Evolutionary conservation across 2,888 invertebrate genomes (phyloP), one percentile per base, ranked within the genome.

Genomic region (Nomada goodeniana): DNA sequence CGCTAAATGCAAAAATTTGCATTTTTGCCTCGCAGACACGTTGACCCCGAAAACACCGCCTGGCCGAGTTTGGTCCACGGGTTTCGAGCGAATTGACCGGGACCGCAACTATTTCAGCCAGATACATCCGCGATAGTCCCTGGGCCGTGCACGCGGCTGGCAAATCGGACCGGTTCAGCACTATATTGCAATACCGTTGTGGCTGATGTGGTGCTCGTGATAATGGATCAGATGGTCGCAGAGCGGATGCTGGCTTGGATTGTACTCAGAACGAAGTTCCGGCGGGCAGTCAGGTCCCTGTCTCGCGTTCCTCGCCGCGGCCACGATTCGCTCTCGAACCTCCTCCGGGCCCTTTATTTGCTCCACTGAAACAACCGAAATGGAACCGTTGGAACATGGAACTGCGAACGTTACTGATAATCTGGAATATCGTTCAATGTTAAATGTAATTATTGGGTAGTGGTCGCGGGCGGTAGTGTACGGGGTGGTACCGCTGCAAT

Each of bases 311-410:
- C 95, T 94, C 76, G 96, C 96, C 47, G 96, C 96, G 67, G 95
- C 94, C 65, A 96, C 95, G 76, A 97, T 95, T 91, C 96, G 96
- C 89, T 96, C 96, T 87, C 96, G 95, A 88, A 96, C 94, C 91
- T 96, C 96, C 75, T 95, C 94, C 88, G 95, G 95, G 70, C 96
- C 96, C 93, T 97, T 97, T 70, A 97, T 95, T 94, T 96, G 96
- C 93, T 97, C 97, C 95, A 97, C 97, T 97, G 93, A 52, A 94
- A 78, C 68, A 68, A 68, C 60, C 52, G 1, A 18, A 10, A n/a
- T 2, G 36, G 20, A 60, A 29, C 29, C 59, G 3, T 60, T 13
- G 47, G 44, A 10, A 44, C 29, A 4, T 29, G 29, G 1, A 36
- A 36, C 36, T 36, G 0, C 5, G 7, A 36, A 7, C 7, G 7